Conservation (phyloP, 2,113 vertebrate genomes). For the Cygnus buccinator region DNA sequence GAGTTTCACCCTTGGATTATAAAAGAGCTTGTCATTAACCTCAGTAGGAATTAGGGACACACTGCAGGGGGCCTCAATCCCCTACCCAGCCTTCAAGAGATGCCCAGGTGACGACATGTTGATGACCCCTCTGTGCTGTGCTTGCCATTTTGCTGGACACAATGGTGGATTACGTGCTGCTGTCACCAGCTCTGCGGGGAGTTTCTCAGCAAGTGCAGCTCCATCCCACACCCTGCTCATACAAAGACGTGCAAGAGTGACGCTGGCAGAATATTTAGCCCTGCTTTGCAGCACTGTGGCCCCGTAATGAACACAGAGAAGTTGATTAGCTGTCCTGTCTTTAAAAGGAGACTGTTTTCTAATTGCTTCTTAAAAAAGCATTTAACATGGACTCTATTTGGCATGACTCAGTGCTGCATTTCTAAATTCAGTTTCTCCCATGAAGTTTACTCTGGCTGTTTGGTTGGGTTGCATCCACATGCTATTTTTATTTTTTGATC, state of each 20-base stretch:
- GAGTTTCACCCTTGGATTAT: background rate
- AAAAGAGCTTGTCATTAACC: background rate
- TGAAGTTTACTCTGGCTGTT: constrained; percentile 5
- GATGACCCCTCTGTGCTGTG: fast-evolving
- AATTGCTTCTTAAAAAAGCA: background rate
- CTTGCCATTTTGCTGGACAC: background rate
- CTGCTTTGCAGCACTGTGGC: background rate
- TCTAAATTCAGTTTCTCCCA: constrained; percentile 39
- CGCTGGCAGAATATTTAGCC: background rate
- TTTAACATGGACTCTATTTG: background rate
- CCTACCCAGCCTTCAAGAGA: background rate
- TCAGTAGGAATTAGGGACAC: background rate
- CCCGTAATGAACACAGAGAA: background rate
- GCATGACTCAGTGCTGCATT: background rate
- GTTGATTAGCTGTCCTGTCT: background rate
- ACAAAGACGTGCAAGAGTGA: fast-evolving
- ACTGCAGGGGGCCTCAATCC: background rate
- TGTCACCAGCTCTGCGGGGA: background rate
- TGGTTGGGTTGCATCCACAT: background rate
- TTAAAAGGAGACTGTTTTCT: constrained; percentile 27
- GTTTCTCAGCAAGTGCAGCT: background rate
- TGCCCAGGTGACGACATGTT: fast-evolving
- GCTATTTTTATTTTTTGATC: constrained; percentile 34
- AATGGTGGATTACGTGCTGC: fast-evolving
- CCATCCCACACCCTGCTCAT: background rate